Evolutionary conservation across 2,888 invertebrate genomes (phyloP), one percentile per base, ranked within the genome.

Genomic region (Leptopterna dolabrata): DNA sequence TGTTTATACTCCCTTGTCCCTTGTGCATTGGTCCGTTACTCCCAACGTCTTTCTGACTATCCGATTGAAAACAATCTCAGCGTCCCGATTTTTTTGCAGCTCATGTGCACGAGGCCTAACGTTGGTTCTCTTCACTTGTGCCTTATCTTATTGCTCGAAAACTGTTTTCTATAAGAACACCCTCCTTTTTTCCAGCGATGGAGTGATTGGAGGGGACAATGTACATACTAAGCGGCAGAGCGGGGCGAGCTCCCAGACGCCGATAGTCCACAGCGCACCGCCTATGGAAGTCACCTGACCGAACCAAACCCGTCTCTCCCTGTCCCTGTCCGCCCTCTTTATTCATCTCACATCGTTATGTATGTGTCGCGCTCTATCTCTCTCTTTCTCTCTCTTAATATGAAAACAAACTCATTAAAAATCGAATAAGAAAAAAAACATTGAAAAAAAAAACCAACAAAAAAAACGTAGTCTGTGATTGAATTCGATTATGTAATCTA

Each of bases 201-300:
- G 88, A 36, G 86, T 82, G 51, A 80, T 87, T 24, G 86, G 71
- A 63, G 47, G 82, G n/a, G 82, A 76, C 55, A 84, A 82, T 29
- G 86, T 88, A 14, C 88, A 87, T 73, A 63, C 63, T 1, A 87
- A 88, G 63, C 87, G 88, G 27, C 87, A 73, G 29, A 73, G 84
- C 36, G 76, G 85, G 11, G 73, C 76, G 19, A 47, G 76, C 16
- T 84, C 87, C 11, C 87, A 83, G 51, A 63, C 86, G 41, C 85
- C 87, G 9, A 43, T 87, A 81, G 88, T 88, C 29, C 86, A 88
- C 87, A 88, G 84, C 73, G 82, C 88, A 3, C 87, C 88, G 9
- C 88, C 89, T 19, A 89, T 89, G 89, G 89, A 89, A 87, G 89
- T 89, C 88, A 89, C 89, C 88, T 89, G 89, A 89, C 89, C 88